Evolutionary conservation across 2,797 vertebrate species (phyloP), one percentile per base, ranked within the genome.

Genomic region (Lagocephalus sceleratus): DNA sequence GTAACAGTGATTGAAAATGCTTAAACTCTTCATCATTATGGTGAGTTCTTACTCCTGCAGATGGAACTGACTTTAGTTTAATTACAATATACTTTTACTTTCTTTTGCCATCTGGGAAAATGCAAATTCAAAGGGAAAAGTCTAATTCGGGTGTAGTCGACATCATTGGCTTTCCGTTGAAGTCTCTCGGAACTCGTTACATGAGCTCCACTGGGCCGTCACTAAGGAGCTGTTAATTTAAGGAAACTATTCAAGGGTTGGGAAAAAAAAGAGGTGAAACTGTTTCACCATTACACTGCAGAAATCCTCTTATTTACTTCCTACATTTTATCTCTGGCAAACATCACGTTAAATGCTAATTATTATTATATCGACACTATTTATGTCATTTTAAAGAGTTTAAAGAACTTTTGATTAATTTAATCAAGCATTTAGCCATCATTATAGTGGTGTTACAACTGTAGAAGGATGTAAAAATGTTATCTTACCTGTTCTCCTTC

Each of bases 401-500:
- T 35, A 35, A 35, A 35, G 32, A 14, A 1, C 9, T 29, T 35
- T 35, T 35, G 12, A 35, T 35, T 35, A 12, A 35, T 35, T 35
- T 14, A 35, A 14, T 3, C 12, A 35, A 35, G 32, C 11, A 35
- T 35, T 12, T 14, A 35, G 14, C 12, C 29, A 23, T 21, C 5
- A 5, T 26, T 46, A 16, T 40, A 40, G 5, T 17, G 39, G 16
- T 6, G 6, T 42, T 42, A 19, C n/a, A n/a, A n/a, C n/a, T n/a
- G n/a, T 42, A n/a, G 1, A 19, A 42, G 16, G 40, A n/a, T 19
- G 16, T 42, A n/a, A 19, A 17, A 35, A 10, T 1, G 5, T 42
- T 19, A 19, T n/a, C 2, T 7, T 42, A 97, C 97, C 97, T 98
- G 96, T 71, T 99, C 97, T 85, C 95, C 96, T 14, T 90, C 95